Evolutionary conservation across 1,140 invertebrate species (phyloP).

Genomic region (Ganaspis sp.): DNA sequence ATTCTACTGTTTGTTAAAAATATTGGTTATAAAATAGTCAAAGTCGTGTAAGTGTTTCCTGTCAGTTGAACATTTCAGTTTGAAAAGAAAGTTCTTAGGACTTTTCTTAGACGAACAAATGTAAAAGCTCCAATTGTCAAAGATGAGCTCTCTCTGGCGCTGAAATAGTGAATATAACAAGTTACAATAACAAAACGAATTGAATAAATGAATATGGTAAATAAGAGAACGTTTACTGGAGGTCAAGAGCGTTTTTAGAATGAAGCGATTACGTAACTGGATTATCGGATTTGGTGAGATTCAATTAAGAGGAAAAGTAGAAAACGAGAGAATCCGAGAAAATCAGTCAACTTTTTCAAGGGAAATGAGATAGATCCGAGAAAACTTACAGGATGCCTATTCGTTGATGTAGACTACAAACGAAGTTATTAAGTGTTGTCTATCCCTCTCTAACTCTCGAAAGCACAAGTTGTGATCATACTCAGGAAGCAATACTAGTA

Average conservation of each 20-base stretch:
- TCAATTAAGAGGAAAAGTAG: slow-evolving; percentile 18
- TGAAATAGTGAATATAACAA: slow-evolving; percentile 5
- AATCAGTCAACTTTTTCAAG: background rate
- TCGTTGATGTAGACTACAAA: background rate
- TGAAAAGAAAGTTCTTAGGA: background rate
- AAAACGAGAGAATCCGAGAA: background rate
- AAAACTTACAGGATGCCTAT: background rate
- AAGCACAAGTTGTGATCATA: too few species aligned
- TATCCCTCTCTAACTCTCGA: too few species aligned
- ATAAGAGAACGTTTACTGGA: slow-evolving; percentile 12
- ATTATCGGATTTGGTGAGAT: slow-evolving; percentile 3
- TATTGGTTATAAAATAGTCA: too few species aligned
- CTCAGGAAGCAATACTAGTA: too few species aligned
- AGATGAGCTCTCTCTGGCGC: background rate
- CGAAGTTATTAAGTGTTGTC: too few species aligned
- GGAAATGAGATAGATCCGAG: background rate
- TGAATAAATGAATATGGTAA: slow-evolving; percentile 13
- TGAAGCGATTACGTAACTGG: background rate
- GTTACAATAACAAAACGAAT: slow-evolving; percentile 13
- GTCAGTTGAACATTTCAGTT: too few species aligned
- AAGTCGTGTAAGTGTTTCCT: too few species aligned
- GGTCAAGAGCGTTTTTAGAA: slow-evolving; percentile 3
- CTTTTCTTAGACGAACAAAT: background rate
- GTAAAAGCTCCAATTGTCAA: background rate
- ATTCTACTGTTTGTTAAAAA: too few species aligned